phyloP scores from a whole-genome alignment of 2,797 vertebrate genomes.

The Anabas testudineus region DNA sequence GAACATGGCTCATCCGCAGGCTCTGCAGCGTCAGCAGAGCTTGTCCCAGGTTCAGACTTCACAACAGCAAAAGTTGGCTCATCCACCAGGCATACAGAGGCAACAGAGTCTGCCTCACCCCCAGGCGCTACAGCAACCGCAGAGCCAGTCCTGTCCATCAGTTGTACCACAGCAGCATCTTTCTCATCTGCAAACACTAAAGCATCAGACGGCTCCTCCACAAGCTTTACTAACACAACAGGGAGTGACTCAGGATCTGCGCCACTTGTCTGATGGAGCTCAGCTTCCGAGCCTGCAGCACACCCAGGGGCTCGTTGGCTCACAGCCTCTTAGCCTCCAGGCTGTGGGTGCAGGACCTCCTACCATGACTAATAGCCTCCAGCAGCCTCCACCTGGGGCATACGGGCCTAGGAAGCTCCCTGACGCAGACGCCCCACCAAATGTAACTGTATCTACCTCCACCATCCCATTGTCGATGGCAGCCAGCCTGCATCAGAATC shows the following conservation, averaged over 20 bases:
- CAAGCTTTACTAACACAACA: conserved; percentile 83
- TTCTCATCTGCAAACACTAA: conserved; percentile 75
- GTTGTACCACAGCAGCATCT: conserved; percentile 70
- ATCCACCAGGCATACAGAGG: conserved; percentile 72
- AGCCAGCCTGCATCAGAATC: conserved; percentile 88
- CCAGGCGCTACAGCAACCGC: conserved; percentile 62
- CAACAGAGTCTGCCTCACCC: conserved; percentile 72
- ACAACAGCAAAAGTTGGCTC: conserved; percentile 72
- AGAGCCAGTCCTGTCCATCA: conserved; percentile 61
- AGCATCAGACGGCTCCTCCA: conserved; percentile 78
- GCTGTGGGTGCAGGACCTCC: conserved; percentile 62
- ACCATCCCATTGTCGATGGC: conserved; percentile 92
- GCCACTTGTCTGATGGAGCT: conserved; percentile 87
- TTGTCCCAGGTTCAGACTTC: conserved; percentile 73
- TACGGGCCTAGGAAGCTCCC: conserved; percentile 82
- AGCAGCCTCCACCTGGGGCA: conserved; percentile 65
- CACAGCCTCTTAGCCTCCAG: conserved; percentile 76
- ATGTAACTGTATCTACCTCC: conserved; percentile 92
- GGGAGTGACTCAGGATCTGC: conserved; percentile 86
- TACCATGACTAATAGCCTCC: conserved; percentile 58
- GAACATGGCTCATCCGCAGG: conserved; percentile 65
- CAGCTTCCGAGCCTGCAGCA: conserved; percentile 85
- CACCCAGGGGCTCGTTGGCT: conserved; percentile 78
- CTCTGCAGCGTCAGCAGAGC: conserved; percentile 75
- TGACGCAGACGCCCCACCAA: conserved; percentile 86